These are phyloP conservation scores for Aphelinus atriplicis DNA, from an alignment of 1,140 invertebrate genomes.

Conservation along the genomic window DNA sequence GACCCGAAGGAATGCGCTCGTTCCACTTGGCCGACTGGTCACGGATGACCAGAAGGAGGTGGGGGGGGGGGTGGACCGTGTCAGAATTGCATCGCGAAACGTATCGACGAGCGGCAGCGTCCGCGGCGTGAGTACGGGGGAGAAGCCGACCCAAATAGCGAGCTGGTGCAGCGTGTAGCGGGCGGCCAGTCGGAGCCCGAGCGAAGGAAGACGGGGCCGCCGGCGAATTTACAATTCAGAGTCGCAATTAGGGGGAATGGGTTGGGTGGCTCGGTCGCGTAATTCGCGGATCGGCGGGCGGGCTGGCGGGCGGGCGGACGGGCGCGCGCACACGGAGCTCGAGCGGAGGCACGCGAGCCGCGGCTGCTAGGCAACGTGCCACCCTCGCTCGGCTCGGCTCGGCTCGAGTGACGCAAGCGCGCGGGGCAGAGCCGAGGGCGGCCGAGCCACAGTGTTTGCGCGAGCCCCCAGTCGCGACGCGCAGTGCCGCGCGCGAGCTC, in stretches of 20 bases:
- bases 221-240: too few species aligned
- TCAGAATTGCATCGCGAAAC: constrained; percentile 1
- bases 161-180: neutral
- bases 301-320: neutral
- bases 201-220: too few species aligned
- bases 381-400: too few species aligned
- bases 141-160: neutral
- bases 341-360: constrained; percentile 1
- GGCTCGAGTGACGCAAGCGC: neutral
- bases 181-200: neutral
- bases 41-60: neutral
- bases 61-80: neutral
- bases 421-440: constrained; percentile 36
- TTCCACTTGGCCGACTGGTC: too few species aligned
- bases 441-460: constrained; percentile 13
- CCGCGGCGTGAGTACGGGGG: neutral
- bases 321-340: too few species aligned
- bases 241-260: too few species aligned
- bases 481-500: neutral
- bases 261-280: too few species aligned
- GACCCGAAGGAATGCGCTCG: too few species aligned
- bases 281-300: neutral
- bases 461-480: constrained; percentile 26
- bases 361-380: neutral
- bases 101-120: neutral